phyloP scores from a whole-genome alignment of 1,140 invertebrate species.

The Aphelenchoides besseyi region DNA sequence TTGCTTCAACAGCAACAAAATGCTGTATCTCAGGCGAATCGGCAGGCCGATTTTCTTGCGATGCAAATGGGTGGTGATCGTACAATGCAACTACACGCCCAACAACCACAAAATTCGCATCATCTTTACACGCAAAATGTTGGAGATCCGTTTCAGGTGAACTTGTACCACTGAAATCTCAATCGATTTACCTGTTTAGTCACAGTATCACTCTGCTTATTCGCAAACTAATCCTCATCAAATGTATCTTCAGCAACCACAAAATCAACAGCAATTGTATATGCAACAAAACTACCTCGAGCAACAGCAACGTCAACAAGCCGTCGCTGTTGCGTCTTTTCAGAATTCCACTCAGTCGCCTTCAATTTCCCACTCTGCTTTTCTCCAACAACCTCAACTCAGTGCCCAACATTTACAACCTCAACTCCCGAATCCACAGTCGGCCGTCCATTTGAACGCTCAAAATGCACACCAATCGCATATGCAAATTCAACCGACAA shows the following conservation, averaged over 20 bases:
- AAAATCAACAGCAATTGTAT: too few relatives aligned
- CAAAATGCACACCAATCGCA: too few relatives aligned
- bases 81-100: not conserved
- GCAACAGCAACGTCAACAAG: not conserved
- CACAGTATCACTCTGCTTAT: not conserved
- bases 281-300: conserved; percentile 1
- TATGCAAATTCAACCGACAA: not conserved
- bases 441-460: conserved; percentile 3
- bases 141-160: not conserved
- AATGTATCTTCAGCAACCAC: not conserved
- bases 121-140: not conserved
- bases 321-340: not conserved
- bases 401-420: not conserved
- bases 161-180: too few relatives aligned
- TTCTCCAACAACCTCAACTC: not conserved
- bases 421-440: not conserved
- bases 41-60: not conserved
- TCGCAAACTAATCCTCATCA: not conserved
- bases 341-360: not conserved
- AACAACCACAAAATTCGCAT: not conserved
- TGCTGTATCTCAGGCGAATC: not conserved
- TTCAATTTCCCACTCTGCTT: not conserved
- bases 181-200: not conserved
- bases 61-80: not conserved
- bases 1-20: not conserved